phyloP scores from a whole-genome alignment of 2,888 invertebrate species.

The Malachius bipustulatus region DNA sequence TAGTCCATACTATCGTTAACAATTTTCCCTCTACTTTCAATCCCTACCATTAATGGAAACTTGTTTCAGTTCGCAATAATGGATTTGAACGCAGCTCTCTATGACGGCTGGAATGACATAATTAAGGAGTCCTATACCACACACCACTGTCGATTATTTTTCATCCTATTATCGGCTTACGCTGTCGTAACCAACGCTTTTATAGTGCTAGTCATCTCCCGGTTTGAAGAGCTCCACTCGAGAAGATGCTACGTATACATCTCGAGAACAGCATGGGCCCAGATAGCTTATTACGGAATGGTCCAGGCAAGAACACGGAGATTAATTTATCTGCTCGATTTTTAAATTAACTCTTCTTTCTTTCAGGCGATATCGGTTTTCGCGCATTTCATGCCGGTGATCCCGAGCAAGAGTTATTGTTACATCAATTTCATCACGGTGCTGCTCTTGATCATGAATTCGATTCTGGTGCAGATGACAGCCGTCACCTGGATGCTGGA shows the following conservation, averaged over 20 bases:
- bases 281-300: not conserved
- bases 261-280: not conserved
- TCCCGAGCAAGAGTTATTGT: not conserved
- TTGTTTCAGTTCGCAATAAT: too few species aligned
- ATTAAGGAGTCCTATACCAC: not conserved
- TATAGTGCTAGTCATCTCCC: not conserved
- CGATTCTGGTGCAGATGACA: constrained; percentile 1
- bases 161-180: not conserved
- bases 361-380: constrained; percentile 1
- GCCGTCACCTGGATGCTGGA: constrained; percentile 1
- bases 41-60: too few species aligned
- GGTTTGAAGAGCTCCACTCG: constrained; percentile 2
- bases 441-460: not conserved
- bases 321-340: too few species aligned
- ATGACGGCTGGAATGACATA: constrained; percentile 1
- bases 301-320: too few species aligned
- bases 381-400: not conserved
- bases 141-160: not conserved
- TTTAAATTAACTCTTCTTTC: too few species aligned
- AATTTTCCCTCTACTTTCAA: too few species aligned
- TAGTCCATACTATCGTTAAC: too few species aligned
- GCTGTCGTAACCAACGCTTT: not conserved
- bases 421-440: not conserved
- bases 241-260: not conserved
- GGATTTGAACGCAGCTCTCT: constrained; percentile 2